Evolutionary conservation across 2,888 invertebrate genomes (phyloP), one percentile per base, ranked within the genome.

Genomic region (Hirtodrosophila cameraria): DNA sequence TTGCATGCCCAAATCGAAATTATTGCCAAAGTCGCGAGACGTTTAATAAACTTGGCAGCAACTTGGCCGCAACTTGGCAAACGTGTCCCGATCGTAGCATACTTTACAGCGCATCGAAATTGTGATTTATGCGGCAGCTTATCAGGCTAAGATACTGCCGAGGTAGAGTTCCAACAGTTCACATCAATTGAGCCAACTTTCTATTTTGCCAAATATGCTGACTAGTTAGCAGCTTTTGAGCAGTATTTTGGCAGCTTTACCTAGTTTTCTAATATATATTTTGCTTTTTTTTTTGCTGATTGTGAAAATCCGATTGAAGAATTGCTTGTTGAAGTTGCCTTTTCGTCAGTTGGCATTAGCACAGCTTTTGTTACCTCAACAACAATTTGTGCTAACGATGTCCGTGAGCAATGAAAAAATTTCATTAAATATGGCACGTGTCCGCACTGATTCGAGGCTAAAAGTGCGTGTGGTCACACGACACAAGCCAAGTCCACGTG

Each of bases 1-100:
- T 88, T 80, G 86, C 85, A 76, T 69, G 75, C 72, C 72, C 69
- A 71, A 86, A 79, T 79, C 80, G 82, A 87, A 86, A 82, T 86
- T 87, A 86, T 86, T 79, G 85, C 75, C 72, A 77, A 83, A 86
- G 81, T 86, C 80, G 85, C 70, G 76, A 72, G 69, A 71, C 84
- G 81, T 77, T 86, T 83, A 86, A 83, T 83, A 83, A 83, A 86
- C 81, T 84, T 86, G 72, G 67, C 58, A 46, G 46, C 52, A 48
- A 61, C 50, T 46, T 61, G 60, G 39, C 60, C 20, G 28, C 46
- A 65, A 68, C 61, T 63, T 75, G 62, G 54, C 60, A 66, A 73
- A 73, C 76, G 73, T 83, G 86, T 82, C 78, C 65, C 77, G 75
- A 79, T 81, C 84, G 69, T 46, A 64, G 59, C 72, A 72, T 66